These are phyloP conservation scores for Leuciscus idus DNA, from an alignment of 2,113 vertebrate species.

Conservation along the genomic window DNA sequence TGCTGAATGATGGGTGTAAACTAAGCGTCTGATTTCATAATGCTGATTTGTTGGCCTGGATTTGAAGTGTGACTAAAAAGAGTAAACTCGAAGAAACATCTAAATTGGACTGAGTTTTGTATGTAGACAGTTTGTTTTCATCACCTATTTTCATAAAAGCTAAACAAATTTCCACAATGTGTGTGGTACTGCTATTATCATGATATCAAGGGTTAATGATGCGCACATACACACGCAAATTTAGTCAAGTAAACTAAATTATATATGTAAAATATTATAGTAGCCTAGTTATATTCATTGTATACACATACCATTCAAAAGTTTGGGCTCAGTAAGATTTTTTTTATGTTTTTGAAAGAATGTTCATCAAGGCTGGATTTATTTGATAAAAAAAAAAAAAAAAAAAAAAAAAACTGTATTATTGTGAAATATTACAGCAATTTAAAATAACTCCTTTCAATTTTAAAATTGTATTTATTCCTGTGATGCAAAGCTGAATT, in stretches of 20 bases:
- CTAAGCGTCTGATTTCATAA: neutral
- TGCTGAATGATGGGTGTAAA: neutral
- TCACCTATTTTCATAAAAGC: neutral
- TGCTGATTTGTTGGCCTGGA: neutral
- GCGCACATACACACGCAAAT: neutral
- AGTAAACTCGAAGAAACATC: neutral
- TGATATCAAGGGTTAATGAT: neutral
- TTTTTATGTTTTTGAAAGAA: no score
- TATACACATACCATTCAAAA: neutral
- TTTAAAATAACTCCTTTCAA: no score
- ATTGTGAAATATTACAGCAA: no score
- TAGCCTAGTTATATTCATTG: neutral
- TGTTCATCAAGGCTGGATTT: no score
- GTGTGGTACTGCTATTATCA: neutral
- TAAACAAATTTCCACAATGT: neutral
- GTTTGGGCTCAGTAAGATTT: no score
- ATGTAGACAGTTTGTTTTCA: neutral
- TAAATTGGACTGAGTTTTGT: neutral
- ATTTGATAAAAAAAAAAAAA: no score
- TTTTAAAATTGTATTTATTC: no score
- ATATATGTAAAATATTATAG: neutral
- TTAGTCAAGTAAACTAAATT: no score
- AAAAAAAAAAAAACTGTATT: no score
- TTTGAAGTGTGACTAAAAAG: neutral
- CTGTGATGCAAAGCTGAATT: neutral